Percentiles rank a stretch among this genome's conserved stretches.
These are phyloP conservation scores for Ochotona curzoniae DNA, from an alignment of 2,113 vertebrate genomes.

Conservation along the genomic window DNA sequence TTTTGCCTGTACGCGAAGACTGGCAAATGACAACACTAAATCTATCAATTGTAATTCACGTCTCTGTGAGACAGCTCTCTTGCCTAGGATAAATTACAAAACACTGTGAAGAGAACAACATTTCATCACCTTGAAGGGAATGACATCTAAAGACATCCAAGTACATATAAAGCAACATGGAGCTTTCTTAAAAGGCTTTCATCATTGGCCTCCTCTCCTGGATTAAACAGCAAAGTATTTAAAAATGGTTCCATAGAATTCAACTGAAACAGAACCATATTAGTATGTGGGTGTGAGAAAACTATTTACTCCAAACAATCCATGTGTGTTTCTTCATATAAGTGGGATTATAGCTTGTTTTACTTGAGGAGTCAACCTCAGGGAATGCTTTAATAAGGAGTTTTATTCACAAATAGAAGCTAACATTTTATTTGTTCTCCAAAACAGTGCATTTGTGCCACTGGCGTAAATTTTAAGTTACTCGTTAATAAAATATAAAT, in stretches of 20 bases:
- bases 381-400: neutral
- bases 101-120: neutral
- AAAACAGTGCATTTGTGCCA: neutral
- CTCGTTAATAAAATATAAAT: neutral
- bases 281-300: neutral
- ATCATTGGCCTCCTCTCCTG: neutral
- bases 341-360: neutral
- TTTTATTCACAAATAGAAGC: neutral
- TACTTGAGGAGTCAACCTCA: neutral
- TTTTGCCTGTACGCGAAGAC: neutral
- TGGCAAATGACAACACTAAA: neutral
- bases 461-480: neutral
- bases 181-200: neutral
- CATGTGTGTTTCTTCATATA: neutral
- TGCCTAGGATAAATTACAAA: neutral
- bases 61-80: conserved; percentile 9
- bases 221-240: neutral
- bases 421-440: neutral
- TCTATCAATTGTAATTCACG: neutral
- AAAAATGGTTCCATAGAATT: neutral
- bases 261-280: neutral
- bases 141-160: neutral
- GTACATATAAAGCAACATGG: neutral
- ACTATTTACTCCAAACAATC: neutral
- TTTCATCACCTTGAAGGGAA: neutral